Evolutionary conservation across 2,113 vertebrate genomes (phyloP).

Genomic region (Eublepharis macularius): DNA sequence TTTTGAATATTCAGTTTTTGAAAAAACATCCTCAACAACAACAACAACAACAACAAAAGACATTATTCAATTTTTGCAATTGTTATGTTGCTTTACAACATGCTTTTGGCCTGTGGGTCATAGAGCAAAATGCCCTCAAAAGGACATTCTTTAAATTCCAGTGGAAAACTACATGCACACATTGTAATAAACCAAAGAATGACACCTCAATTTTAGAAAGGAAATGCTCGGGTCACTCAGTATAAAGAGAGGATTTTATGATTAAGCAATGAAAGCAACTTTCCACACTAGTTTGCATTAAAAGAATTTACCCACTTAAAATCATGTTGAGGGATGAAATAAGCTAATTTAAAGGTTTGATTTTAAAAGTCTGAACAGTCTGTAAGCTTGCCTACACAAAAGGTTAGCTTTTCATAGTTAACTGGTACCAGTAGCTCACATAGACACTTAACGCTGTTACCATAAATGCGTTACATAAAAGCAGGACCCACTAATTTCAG

Average conservation of each 20-base stretch:
- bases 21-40: too few relatives aligned
- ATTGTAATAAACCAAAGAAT: not conserved
- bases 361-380: not conserved
- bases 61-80: too few relatives aligned
- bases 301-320: constrained; percentile 14
- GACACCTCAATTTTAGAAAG: constrained; percentile 30
- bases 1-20: too few relatives aligned
- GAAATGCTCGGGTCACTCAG: not conserved
- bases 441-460: not conserved
- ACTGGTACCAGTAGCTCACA: not conserved
- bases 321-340: not conserved
- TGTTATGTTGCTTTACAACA: constrained; percentile 11
- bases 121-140: not conserved
- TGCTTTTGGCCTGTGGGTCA: not conserved
- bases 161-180: constrained; percentile 8
- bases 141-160: constrained; percentile 8
- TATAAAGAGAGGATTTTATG: constrained; percentile 27
- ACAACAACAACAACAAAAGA: too few relatives aligned
- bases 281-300: not conserved
- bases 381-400: not conserved
- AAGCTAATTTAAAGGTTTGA: not conserved
- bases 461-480: not conserved
- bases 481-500: not conserved
- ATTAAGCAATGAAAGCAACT: constrained; percentile 21
- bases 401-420: not conserved